Evolutionary conservation across 1,140 invertebrate genomes (phyloP), one percentile per base, ranked within the genome.

Genomic region (Drosophila sp.): DNA sequence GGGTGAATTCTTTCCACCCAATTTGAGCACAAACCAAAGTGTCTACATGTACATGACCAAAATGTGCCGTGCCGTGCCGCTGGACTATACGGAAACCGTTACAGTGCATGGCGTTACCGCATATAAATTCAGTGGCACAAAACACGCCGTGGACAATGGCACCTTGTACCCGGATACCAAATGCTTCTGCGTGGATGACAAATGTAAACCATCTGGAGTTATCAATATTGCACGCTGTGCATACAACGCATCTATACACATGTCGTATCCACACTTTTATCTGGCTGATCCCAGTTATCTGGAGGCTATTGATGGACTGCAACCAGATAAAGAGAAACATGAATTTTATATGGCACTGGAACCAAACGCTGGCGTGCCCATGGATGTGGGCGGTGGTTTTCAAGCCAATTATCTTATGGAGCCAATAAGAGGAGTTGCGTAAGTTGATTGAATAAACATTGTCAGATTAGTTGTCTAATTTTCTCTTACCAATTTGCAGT

Each of bases 231-330:
- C 94, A 0, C 92, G 92, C 4, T 96, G 96, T 59, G 93, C 94
- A 74, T 95, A 92, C 78, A 95, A 95, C 32, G 94, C 96, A 1
- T 97, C 97, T 0, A 94, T 96, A 1, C 97, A 95, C 76, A 93
- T 97, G 56, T 97, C 97, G 4, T 95, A 95, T 73, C 97, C 97
- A 0, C 97, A 98, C 92, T 98, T 97, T 93, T 95, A 96, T 81
- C 92, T 95, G 69, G 96, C 95, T 0, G 97, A 97, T 92, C 93
- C 94, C 0, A 94, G 90, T 69, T 95, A 97, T 54, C 71, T 91
- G 13, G 76, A 95, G 0, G 90, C 92, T 6, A 94, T 98, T 2
- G 91, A 93, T 0, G 97, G 97, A 25, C 92, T 98, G 91, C 71
- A 93, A 0, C 97, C 97, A 0, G 83, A 94, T 4, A 93, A 94